Base-by-base conservation (phyloP, 2,797 vertebrate species). In the Sebastes matsubarae region DNA sequence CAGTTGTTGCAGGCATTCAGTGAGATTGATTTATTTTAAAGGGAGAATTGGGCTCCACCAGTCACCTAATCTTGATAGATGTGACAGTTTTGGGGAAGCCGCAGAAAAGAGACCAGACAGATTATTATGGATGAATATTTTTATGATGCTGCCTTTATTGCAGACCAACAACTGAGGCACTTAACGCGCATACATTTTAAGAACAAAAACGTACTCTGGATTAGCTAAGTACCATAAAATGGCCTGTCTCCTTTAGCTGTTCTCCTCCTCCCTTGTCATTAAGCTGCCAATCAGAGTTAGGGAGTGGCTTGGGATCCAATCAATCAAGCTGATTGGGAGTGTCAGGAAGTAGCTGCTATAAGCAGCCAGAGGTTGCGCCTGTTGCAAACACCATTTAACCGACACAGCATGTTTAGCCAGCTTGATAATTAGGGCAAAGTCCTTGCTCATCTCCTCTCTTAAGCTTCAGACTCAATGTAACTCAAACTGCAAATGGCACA, bases 261-360 rank as follows among this genome's bases (percentile, higher is more conserved):
- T 75, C 87, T 85, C 88, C 82, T 66, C 81, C 67, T 74, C 75
- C 83, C 83, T 79, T 87, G 90, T 93, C 94, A 92, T 95, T 95
- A 95, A 94, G 82, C 88, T 95, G 94, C 92, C 96, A 95, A 93
- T 96, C 94, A 95, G 79, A 86, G 83, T 91, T 85, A 87, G 82
- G 88, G 88, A 93, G 89, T 82, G 85, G 84, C 81, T 80, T 58
- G 83, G 87, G 89, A 93, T 80, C 92, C 90, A 95, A 96, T 96
- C 95, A 91, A 94, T 96, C 96, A 96, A 74, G 79, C 86, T 94
- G 95, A 96, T 96, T 95, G 92, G 92, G 93, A 88, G 93, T 96
- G 96, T 96, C 95, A 95, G 91, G 85, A 94, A 95, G 93, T 87
- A 92, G 94, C 94, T 91, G 90, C 92, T 91, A 91, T 95, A 95